Evolutionary conservation across 2,113 vertebrate species (phyloP).

Genomic region (Nycticebus coucang): DNA sequence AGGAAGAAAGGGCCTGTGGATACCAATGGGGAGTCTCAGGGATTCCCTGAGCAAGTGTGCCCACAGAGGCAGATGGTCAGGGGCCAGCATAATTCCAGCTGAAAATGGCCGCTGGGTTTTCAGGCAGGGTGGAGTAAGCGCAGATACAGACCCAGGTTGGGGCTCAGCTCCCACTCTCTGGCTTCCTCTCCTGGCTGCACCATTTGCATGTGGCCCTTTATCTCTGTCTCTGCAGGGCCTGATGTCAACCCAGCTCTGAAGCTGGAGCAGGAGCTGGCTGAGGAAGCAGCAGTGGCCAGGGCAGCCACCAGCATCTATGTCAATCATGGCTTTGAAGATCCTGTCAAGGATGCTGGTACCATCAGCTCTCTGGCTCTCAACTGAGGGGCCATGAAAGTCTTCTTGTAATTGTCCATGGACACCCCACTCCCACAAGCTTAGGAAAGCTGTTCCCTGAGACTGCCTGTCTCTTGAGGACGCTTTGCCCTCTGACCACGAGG

Average conservation of each 20-base stretch:
- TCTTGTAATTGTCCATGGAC: background rate
- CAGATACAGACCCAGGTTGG: too few relatives aligned
- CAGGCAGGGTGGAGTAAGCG: too few relatives aligned
- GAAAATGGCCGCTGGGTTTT: background rate
- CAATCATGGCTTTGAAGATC: background rate
- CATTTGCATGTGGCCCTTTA: background rate
- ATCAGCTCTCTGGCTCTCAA: background rate
- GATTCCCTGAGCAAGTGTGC: background rate
- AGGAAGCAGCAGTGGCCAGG: rapidly evolving
- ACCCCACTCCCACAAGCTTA: background rate
- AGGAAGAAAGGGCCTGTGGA: background rate
- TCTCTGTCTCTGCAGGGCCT: constrained; percentile 59
- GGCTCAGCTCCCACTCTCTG: rapidly evolving
- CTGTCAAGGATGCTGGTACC: rapidly evolving
- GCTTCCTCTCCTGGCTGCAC: background rate
- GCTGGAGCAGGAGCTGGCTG: background rate
- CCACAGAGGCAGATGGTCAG: background rate
- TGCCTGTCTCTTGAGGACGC: rapidly evolving
- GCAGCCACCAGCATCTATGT: background rate
- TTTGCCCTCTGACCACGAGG: background rate
- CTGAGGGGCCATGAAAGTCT: rapidly evolving
- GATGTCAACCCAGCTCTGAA: constrained; percentile 32
- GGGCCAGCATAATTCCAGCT: too few relatives aligned
- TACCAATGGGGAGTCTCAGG: background rate
- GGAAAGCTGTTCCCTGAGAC: background rate